Percentiles rank a stretch among this genome's conserved stretches.
Evolutionary conservation across 2,888 invertebrate species (phyloP).

Genomic region (Bruchidius siliquastri): DNA sequence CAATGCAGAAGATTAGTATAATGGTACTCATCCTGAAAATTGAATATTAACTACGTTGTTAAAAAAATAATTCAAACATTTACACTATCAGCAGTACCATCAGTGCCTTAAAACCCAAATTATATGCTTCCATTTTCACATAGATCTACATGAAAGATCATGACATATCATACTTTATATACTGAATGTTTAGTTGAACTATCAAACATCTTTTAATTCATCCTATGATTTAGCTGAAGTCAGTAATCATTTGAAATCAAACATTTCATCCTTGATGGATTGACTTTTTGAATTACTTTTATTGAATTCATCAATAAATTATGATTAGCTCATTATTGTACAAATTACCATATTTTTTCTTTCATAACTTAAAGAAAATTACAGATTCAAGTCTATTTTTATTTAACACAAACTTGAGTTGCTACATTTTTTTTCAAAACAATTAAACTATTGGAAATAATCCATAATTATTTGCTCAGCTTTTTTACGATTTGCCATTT

Average conservation of each 20-base stretch:
- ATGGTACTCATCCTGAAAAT: background rate
- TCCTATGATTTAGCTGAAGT: no score
- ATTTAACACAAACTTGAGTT: background rate
- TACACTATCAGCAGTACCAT: background rate
- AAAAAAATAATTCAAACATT: background rate
- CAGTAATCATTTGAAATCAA: no score
- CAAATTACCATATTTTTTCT: no score
- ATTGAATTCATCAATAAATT: no score
- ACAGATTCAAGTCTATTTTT: no score
- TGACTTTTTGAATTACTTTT: no score
- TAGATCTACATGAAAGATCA: background rate
- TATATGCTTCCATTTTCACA: background rate
- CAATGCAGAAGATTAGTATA: background rate
- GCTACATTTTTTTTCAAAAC: background rate
- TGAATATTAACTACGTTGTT: background rate
- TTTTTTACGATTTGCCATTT: slow-evolving; percentile 58
- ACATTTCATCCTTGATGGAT: no score
- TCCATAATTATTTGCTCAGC: slow-evolving; percentile 59
- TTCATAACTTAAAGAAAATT: no score
- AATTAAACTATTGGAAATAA: slow-evolving; percentile 49
- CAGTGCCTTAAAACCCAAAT: background rate
- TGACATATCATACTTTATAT: background rate
- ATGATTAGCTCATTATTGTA: no score
- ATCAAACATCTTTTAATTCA: no score
- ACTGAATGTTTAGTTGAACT: background rate